Base-by-base conservation (phyloP, 2,888 invertebrate species). In the Acleris laterana region DNA sequence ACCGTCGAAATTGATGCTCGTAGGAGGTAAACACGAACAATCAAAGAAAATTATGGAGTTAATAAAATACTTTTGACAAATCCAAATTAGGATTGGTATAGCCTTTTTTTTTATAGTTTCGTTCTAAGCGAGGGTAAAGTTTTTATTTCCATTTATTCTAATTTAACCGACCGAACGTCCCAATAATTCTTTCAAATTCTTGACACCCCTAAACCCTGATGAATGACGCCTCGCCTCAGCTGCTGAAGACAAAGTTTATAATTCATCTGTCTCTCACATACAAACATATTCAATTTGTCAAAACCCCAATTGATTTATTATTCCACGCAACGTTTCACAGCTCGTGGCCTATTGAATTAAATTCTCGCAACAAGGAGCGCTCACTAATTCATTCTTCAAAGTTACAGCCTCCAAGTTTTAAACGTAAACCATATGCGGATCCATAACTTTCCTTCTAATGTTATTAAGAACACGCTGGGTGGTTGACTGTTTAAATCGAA, bases 261-360 rank as follows among this genome's bases (percentile, higher is more conserved):
- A 65, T 61, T 65, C 56, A 61, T 61, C 56, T 61, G 65, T 61
- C 65, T 65, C 46, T 44, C 56, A 65, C 65, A 61, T 61, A 65
- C 61, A 61, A 65, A 65, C 55, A 65, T 65, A 51, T 65, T 65
- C 61, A 61, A 65, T 61, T 61, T 65, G 65, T 61, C 61, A 65
- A 65, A 65, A 65, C 51, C 61, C 56, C 65, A 56, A 56, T 65
- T 65, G 65, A 65, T 61, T 65, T 65, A 65, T 65, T 65, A 65
- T 65, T 61, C 56, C 32, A 51, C 56, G 49, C 56, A 56, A 65
- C 61, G 58, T 59, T 59, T 49, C 49, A 28, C 61, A 61, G 61
- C 61, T 50, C 51, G 49, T 55, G 51, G 51, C 51, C 61, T 65
- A 65, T 65, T 56, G 56, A 65, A 65, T 65, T 61, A 56, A 61